Evolutionary conservation across 92 coral and sea anemone genomes (phyloP).

Genomic region (Isaurus tuberculatus): DNA sequence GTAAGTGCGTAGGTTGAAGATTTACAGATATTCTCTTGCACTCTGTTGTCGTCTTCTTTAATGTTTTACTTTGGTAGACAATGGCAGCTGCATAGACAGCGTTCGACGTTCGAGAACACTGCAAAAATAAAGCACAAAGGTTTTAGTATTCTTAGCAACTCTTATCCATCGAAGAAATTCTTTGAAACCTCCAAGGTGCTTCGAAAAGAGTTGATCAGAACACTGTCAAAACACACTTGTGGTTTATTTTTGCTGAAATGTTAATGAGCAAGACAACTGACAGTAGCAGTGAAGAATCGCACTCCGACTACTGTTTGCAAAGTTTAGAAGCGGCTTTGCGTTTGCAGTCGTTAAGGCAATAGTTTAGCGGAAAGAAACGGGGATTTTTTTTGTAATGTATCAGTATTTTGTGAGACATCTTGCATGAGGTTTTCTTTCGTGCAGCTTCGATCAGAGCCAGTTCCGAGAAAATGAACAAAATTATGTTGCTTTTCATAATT

Average conservation of each 20-base stretch:
- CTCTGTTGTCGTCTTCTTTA: conserved; percentile 69
- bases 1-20: conserved; percentile 88
- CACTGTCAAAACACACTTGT: conserved; percentile 98
- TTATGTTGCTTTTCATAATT: conserved; percentile 39
- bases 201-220: conserved; percentile 73
- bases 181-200: conserved; percentile 79
- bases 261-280: conserved; percentile 88
- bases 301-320: conserved; percentile 75
- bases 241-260: conserved; percentile 99
- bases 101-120: conserved; percentile 64
- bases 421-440: conserved; percentile 15
- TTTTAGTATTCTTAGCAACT: conserved; percentile 43
- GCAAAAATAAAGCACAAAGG: conserved; percentile 72
- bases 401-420: neutral
- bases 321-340: conserved; percentile 65
- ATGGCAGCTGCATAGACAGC: conserved; percentile 63
- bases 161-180: conserved; percentile 52
- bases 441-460: conserved; percentile 31
- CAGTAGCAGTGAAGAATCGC: conserved; percentile 84
- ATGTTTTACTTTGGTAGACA: conserved; percentile 84
- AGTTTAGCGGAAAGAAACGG: conserved; percentile 55
- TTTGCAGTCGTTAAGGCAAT: conserved; percentile 57
- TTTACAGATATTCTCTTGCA: conserved; percentile 78
- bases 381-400: neutral
- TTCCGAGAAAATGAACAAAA: conserved; percentile 37